Percentiles rank a stretch among this genome's conserved stretches.
Conservation (phyloP, 1,140 invertebrate genomes). For the Notospermus geniculatus region DNA sequence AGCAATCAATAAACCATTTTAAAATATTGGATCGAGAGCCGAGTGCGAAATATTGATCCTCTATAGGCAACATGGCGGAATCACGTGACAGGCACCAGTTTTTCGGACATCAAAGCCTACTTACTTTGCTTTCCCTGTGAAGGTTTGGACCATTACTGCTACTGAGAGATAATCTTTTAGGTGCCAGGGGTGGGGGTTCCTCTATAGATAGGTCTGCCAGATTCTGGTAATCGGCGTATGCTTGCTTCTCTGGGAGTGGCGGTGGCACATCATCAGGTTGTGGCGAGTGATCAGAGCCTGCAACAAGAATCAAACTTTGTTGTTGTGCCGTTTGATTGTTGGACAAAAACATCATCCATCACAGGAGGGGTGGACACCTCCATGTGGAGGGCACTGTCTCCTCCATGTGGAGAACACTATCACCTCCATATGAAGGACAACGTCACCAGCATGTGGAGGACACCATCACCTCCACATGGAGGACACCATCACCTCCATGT, state of each 20-base stretch:
- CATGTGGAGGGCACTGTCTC: no score
- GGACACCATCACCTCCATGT: no score
- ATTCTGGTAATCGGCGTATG: constrained; percentile 65
- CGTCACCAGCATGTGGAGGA: no score
- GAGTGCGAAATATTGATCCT: neutral
- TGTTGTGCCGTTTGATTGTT: neutral
- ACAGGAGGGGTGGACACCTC: no score
- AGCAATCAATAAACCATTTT: no score
- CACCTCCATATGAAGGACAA: no score
- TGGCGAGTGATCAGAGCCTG: neutral
- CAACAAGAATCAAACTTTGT: neutral
- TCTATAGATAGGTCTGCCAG: constrained; percentile 44
- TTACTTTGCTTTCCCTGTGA: constrained; percentile 1
- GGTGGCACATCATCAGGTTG: constrained; percentile 62
- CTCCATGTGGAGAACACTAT: neutral
- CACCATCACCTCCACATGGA: no score
- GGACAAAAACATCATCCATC: neutral
- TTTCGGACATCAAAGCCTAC: neutral
- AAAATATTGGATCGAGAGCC: neutral
- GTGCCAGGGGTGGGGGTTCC: neutral
- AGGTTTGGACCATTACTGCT: no score
- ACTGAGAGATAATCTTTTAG: neutral
- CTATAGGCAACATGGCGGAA: neutral
- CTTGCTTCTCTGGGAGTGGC: constrained; percentile 67
- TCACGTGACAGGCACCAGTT: neutral